Evolutionary conservation across 2,888 invertebrate species (phyloP), one percentile per base, ranked within the genome.

Genomic region (Sclerodermus sp.): DNA sequence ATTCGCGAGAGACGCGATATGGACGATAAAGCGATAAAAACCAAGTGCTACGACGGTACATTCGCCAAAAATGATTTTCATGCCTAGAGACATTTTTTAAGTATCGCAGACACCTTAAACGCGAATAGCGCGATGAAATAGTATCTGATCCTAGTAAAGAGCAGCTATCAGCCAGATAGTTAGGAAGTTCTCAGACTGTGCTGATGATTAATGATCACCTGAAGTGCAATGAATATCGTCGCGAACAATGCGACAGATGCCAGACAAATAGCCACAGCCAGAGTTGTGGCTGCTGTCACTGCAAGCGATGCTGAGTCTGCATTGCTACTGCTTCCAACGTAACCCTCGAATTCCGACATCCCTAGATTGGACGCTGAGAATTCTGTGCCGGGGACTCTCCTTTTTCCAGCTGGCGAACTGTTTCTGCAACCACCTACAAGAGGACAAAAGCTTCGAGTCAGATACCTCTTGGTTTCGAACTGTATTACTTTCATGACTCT

Each of bases 351-450:
- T 40, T 57, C 55, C 14, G 59, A 52, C 18, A 64, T 53, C 12
- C 62, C 45, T 5, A 61, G 47, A 51, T 68, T 65, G 23, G 68
- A 66, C 5, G 71, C 60, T 4, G 66, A 66, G 29, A 75, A 72
- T 47, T 76, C 82, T 67, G 83, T 83, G 49, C 84, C 83, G 1
- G 87, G 86, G 57, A 88, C 89, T 53, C 89, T 83, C 2, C 89
- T 82, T 73, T 89, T 89, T 17, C 88, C 89, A 45, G 88, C 88
- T 47, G 88, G 87, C 1, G 88, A 87, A 10, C 86, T 84, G 74
- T 87, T 87, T 71, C 86, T 85, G 72, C 89, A 89, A 64, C 87
- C 87, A 58, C 88, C 89, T 89, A 68, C 1, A 40, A 53, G 55
- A 8, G 12, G 13, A 34, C 34, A 34, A 13, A 5, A 2, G 32